These are phyloP conservation scores for Apogon talboti DNA, from an alignment of 2,797 vertebrate species.

Conservation along the genomic window DNA sequence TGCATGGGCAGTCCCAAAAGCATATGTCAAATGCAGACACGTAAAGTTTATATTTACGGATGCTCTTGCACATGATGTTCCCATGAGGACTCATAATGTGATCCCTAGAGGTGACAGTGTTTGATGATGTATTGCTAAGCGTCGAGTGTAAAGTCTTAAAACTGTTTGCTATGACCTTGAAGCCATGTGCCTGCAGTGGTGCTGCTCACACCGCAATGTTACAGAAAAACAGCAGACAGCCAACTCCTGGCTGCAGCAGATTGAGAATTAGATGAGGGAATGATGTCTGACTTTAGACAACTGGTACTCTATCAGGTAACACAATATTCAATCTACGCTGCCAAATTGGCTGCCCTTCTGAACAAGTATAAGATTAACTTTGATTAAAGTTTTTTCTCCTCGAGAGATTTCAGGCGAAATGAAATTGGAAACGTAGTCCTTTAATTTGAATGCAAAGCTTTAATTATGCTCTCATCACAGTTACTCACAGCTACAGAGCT, in stretches of 20 bases:
- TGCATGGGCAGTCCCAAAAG: constrained; percentile 1
- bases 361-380: constrained; percentile 55
- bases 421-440: constrained; percentile 5
- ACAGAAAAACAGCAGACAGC: constrained; percentile 53
- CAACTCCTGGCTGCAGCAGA: constrained; percentile 58
- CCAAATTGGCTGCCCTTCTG: constrained; percentile 69
- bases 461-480: constrained; percentile 30
- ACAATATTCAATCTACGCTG: constrained; percentile 59
- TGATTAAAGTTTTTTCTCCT: constrained; percentile 56
- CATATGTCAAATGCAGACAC: constrained; percentile 4
- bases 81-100: constrained; percentile 31
- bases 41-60: constrained; percentile 26
- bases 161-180: constrained; percentile 73
- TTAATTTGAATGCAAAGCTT: constrained; percentile 44
- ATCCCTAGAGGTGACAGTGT: constrained; percentile 15
- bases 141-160: constrained; percentile 37
- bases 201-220: constrained; percentile 70
- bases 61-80: constrained; percentile 22
- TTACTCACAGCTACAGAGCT: constrained; percentile 30
- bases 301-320: constrained; percentile 67
- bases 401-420: constrained; percentile 12
- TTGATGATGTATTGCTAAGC: constrained; percentile 43
- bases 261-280: constrained; percentile 45
- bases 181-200: constrained; percentile 63
- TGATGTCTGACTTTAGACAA: constrained; percentile 46